A percentile compares a stretch with the other conserved stretches of the same genome.
Conservation (phyloP, 2,113 vertebrate genomes). For the Plotosus lineatus region DNA sequence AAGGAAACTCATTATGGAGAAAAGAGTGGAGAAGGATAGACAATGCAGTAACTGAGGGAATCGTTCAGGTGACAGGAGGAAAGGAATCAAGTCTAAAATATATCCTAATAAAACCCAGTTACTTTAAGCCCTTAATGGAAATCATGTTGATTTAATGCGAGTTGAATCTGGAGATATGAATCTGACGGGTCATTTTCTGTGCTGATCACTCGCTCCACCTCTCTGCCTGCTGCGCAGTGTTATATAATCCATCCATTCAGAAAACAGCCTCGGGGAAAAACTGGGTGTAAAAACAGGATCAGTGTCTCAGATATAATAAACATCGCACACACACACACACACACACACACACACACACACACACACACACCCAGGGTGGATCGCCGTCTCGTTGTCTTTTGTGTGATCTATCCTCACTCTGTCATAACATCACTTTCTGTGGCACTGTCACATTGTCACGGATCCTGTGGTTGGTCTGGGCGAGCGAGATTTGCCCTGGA, state of each 20-base stretch:
- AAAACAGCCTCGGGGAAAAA: not conserved
- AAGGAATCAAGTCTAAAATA: not conserved
- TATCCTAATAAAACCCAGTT: not conserved
- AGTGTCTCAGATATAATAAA: constrained; percentile 6
- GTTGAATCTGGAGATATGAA: not conserved
- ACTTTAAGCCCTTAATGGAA: not conserved
- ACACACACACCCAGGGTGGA: constrained; percentile 14
- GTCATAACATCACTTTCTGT: constrained; percentile 6
- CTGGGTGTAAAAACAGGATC: not conserved
- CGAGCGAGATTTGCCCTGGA: not conserved
- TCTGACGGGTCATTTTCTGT: not conserved
- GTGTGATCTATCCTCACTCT: constrained; percentile 30
- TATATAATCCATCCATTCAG: not conserved
- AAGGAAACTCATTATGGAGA: not conserved
- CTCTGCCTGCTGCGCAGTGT: not conserved
- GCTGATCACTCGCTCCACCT: constrained; percentile 1
- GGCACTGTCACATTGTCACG: not conserved
- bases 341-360: not conserved
- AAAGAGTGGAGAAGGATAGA: not conserved
- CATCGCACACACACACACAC: not conserved
- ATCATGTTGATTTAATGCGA: not conserved
- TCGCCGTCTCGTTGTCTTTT: not conserved
- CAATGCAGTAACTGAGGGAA: not conserved
- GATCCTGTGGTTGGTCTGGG: not conserved
- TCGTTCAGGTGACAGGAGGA: not conserved